Evolutionary conservation across 2,888 invertebrate genomes (phyloP).

Genomic region (Trissoscelio sp.): DNA sequence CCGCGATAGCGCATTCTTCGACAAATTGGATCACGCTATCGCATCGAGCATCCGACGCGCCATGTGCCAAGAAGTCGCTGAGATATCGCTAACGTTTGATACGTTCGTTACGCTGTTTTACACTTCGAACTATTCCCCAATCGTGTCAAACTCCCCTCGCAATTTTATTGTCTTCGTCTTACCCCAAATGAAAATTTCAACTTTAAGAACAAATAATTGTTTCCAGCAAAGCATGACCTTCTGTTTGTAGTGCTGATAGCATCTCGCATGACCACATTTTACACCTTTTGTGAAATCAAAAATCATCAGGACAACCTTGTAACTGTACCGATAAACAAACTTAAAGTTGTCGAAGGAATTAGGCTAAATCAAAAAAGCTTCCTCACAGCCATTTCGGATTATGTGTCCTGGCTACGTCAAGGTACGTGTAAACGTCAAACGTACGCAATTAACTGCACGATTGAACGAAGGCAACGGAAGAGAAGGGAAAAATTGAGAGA

Average conservation of each 20-base stretch:
- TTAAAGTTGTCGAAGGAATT: conserved; percentile 37
- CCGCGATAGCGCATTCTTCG: conserved; percentile 80
- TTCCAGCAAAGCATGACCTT: conserved; percentile 18
- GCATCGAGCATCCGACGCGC: conserved; percentile 73
- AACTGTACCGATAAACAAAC: background rate
- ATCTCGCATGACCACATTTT: conserved; percentile 16
- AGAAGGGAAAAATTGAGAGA: conserved; percentile 67
- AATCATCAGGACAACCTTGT: conserved; percentile 14
- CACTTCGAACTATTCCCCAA: conserved; percentile 34
- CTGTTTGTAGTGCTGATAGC: background rate
- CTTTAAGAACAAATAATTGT: conserved; percentile 26
- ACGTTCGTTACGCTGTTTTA: conserved; percentile 65
- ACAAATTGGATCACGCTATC: conserved; percentile 82
- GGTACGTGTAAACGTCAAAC: conserved; percentile 74
- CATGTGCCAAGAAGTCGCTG: conserved; percentile 70
- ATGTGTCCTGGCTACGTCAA: conserved; percentile 48
- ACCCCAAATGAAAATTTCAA: background rate
- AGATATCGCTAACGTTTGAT: conserved; percentile 71
- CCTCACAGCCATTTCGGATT: conserved; percentile 33
- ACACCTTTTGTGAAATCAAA: background rate
- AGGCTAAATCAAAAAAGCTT: conserved; percentile 46
- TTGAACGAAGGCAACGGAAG: conserved; percentile 53
- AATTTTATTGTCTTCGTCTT: conserved; percentile 13
- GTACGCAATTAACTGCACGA: conserved; percentile 74
- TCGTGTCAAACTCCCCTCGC: conserved; percentile 8